Conservation (phyloP, 2,888 invertebrate genomes). For the Hydraecia micacea region DNA sequence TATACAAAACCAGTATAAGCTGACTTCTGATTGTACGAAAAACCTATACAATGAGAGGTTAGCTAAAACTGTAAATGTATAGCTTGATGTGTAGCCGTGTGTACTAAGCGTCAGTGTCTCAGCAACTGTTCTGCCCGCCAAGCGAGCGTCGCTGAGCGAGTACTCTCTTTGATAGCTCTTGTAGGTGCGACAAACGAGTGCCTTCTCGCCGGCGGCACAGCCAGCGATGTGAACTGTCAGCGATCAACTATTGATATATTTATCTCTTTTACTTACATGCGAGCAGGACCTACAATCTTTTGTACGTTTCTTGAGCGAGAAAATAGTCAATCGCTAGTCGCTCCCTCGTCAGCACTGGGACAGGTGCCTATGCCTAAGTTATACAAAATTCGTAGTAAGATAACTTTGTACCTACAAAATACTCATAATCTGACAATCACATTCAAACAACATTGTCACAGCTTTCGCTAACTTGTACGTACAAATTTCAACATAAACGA, state of each 20-base stretch:
- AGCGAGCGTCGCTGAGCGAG: background rate
- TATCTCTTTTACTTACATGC: background rate
- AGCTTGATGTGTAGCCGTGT: too few relatives aligned
- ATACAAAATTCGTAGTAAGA: background rate
- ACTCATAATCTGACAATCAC: background rate
- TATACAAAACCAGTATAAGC: too few relatives aligned
- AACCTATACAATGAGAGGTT: too few relatives aligned
- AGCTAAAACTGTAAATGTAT: too few relatives aligned
- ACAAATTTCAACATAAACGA: conserved; percentile 23
- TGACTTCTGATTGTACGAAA: too few relatives aligned
- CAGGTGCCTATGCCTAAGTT: background rate
- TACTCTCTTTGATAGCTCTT: background rate
- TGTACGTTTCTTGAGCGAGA: background rate
- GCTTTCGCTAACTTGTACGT: conserved; percentile 11
- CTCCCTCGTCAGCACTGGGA: background rate
- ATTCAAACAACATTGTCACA: background rate
- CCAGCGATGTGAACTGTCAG: background rate
- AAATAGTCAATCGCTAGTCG: background rate
- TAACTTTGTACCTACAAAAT: background rate
- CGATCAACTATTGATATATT: background rate
- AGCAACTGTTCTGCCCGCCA: background rate
- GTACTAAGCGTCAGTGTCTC: background rate
- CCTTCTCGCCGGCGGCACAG: too few relatives aligned
- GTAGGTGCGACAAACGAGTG: too few relatives aligned
- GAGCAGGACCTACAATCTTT: background rate